Percentiles rank a stretch among this genome's conserved stretches.
These are phyloP conservation scores for Mayetiola destructor DNA, from an alignment of 2,888 invertebrate genomes.

Conservation along the genomic window DNA sequence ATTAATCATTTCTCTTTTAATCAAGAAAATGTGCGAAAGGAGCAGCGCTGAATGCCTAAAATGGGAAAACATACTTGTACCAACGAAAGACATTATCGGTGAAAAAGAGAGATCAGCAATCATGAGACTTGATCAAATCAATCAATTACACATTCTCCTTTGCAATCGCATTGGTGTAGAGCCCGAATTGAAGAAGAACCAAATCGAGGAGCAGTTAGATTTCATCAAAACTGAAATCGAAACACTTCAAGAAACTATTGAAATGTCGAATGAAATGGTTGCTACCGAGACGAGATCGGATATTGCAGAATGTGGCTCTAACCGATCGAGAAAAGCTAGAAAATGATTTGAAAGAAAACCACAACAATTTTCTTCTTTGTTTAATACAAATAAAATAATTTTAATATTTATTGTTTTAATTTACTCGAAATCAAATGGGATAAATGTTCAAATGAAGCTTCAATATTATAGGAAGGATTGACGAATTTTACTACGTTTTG, in stretches of 20 bases:
- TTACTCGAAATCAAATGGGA: no score
- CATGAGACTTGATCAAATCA: conserved; percentile 29
- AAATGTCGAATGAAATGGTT: conserved; percentile 13
- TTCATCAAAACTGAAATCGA: conserved; percentile 30
- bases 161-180: conserved; percentile 26
- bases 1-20: neutral
- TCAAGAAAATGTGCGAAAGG: conserved; percentile 26
- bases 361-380: no score
- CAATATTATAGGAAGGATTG: no score
- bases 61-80: conserved; percentile 30
- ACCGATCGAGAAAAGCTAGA: neutral
- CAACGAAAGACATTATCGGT: conserved; percentile 26
- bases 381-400: no score
- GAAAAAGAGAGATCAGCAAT: conserved; percentile 25
- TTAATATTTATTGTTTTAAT: no score
- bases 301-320: conserved; percentile 8
- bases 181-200: neutral
- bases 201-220: conserved; percentile 25
- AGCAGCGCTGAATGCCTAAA: conserved; percentile 26
- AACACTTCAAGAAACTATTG: conserved; percentile 24
- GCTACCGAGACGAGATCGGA: neutral
- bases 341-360: no score
- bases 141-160: conserved; percentile 27
- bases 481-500: no score
- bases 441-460: no score